Base-by-base conservation (phyloP, 2,797 vertebrate genomes). In the Acanthiza pusilla region DNA sequence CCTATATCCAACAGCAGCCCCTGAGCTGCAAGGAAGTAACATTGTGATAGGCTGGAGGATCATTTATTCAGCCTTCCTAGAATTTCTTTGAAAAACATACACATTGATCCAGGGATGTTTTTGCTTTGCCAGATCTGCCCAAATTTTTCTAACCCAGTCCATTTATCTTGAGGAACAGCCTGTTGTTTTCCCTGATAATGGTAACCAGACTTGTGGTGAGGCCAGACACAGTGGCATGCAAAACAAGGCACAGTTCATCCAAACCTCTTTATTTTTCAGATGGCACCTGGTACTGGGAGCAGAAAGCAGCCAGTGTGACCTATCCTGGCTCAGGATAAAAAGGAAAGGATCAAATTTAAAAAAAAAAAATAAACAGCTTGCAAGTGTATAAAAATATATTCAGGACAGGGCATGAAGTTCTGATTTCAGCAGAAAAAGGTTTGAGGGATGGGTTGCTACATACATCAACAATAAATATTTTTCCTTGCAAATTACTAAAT, bases 161-260 rank as follows among this genome's bases (percentile, higher is more conserved):
- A 32, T 93, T 96, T 96, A 72, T 92, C 92, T 92, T 90, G 45
- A 73, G 82, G 88, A 91, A 1, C 76, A 86, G 91, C 21, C 86
- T 86, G 89, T 89, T 95, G 70, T 93, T 95, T 89, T 88, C 62
- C 79, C 73, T 70, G 76, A 73, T 88, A 86, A 93, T 81, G 70
- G 48, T 90, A 92, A 84, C 71, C 85, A 94, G 91, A 48, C 88
- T 84, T 90, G 93, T 86, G 90, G 93, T 47, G 79, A 91, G 73
- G 55, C 87, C 87, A 95, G 92, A 88, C 94, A 72, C 34, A 26
- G 76, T 70, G 85, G 91, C 92, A 86, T 96, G 94, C 85, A 62
- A 78, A 96, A 88, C 85, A 93, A 88, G 84, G 54, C 30, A 7
- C 50, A 85, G 5, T 53, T 88, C 65, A 58, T 88, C 58, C 48